Evolutionary conservation across 2,888 invertebrate species (phyloP).

Genomic region (Drosophila nr. perissopoda): DNA sequence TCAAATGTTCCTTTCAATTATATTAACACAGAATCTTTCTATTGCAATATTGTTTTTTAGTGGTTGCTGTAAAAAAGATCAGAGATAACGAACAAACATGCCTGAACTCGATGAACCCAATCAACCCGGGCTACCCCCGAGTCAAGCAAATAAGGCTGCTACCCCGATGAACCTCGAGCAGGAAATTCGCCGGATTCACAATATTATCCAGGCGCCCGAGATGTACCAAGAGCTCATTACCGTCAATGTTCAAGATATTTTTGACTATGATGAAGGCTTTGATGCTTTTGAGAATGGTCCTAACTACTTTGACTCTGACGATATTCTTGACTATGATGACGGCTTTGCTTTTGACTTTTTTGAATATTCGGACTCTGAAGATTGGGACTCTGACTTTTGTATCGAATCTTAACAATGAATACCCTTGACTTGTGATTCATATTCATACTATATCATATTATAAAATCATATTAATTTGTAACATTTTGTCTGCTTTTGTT

Average conservation of each 20-base stretch:
- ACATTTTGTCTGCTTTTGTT: neutral
- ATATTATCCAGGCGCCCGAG: neutral
- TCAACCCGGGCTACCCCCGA: fast-evolving
- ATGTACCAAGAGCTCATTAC: fast-evolving
- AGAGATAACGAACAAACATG: neutral
- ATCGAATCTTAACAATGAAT: neutral
- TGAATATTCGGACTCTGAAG: too few relatives aligned
- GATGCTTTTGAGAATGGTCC: too few relatives aligned
- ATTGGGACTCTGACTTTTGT: too few relatives aligned
- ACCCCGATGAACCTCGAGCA: fast-evolving
- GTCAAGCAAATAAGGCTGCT: fast-evolving
- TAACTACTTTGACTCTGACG: too few relatives aligned
- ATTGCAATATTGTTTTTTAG: neutral
- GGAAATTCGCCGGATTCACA: fast-evolving
- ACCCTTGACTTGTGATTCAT: neutral
- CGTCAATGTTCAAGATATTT: too few relatives aligned
- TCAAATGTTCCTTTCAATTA: too few relatives aligned
- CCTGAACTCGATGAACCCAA: neutral
- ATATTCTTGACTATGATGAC: too few relatives aligned
- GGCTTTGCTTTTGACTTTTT: too few relatives aligned
- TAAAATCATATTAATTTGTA: neutral
- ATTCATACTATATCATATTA: too few relatives aligned
- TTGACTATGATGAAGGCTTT: too few relatives aligned
- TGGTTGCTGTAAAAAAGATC: neutral
- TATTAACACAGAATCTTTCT: too few relatives aligned